Conservation (phyloP, 1,140 invertebrate species). For the Drosophila leontia region DNA sequence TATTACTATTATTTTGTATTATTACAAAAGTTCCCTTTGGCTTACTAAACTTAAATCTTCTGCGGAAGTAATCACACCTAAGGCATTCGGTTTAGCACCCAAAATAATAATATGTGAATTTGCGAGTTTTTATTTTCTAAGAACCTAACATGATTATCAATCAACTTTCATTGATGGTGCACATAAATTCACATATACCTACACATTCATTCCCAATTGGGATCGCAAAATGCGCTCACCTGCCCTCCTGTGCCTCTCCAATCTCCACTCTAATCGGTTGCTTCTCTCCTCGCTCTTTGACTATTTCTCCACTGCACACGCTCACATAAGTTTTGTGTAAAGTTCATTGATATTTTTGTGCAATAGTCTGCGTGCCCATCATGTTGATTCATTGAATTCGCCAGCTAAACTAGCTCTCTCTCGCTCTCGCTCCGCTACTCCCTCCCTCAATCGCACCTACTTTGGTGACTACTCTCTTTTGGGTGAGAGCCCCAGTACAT, state of each 20-base stretch:
- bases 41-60: neutral
- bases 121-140: neutral
- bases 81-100: neutral
- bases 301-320: conserved; percentile 54
- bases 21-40: neutral
- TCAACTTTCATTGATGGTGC: conserved; percentile 13
- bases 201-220: neutral
- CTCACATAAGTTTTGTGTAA: conserved; percentile 73
- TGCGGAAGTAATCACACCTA: neutral
- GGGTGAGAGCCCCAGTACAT: conserved; percentile 31
- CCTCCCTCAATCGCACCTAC: neutral
- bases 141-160: neutral
- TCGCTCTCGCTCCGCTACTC: neutral
- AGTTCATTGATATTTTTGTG: conserved; percentile 84
- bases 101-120: neutral
- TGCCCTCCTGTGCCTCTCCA: conserved; percentile 33
- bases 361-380: conserved; percentile 70
- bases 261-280: conserved; percentile 9
- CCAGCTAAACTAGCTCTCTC: conserved; percentile 59
- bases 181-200: neutral
- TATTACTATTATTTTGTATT: no score
- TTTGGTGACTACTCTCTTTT: conserved; percentile 27
- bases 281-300: conserved; percentile 12
- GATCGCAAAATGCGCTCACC: conserved; percentile 32
- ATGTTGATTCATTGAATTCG: conserved; percentile 84